These are phyloP conservation scores for Drosophila maculinotata DNA, from an alignment of 2,888 invertebrate species.

Conservation along the genomic window DNA sequence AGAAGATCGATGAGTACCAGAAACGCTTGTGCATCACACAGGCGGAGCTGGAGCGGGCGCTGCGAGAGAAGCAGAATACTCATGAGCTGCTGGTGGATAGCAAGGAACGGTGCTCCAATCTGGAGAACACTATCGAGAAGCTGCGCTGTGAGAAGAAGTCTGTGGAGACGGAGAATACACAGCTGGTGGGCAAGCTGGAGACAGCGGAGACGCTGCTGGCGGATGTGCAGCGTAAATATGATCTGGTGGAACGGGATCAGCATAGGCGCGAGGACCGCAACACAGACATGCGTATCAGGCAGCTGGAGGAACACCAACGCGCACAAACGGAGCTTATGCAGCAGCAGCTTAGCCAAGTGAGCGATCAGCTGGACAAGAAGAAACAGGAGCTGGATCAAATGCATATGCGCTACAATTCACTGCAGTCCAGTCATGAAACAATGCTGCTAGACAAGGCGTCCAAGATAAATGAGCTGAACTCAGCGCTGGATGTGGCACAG, in stretches of 20 bases:
- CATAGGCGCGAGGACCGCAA: slow-evolving; percentile 80
- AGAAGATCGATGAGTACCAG: slow-evolving; percentile 85
- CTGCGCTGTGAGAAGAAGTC: slow-evolving; percentile 85
- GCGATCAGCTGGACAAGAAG: slow-evolving; percentile 84
- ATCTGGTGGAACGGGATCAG: slow-evolving; percentile 82
- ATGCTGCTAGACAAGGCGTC: slow-evolving; percentile 88
- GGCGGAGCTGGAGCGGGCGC: slow-evolving; percentile 87
- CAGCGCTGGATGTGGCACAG: slow-evolving; percentile 88
- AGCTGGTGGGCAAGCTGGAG: slow-evolving; percentile 86
- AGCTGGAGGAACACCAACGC: slow-evolving; percentile 85
- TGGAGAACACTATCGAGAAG: slow-evolving; percentile 80
- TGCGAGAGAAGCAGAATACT: slow-evolving; percentile 87
- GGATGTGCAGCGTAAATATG: slow-evolving; percentile 85
- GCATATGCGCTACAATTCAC: slow-evolving; percentile 86
- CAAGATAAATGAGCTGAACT: slow-evolving; percentile 88
- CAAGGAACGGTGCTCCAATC: slow-evolving; percentile 83
- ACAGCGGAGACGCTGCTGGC: slow-evolving; percentile 86
- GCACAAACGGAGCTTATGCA: slow-evolving; percentile 86
- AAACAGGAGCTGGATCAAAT: slow-evolving; percentile 87
- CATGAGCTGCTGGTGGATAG: slow-evolving; percentile 87
- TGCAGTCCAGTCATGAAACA: slow-evolving; percentile 87
- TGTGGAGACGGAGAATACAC: slow-evolving; percentile 85
- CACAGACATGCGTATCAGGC: slow-evolving; percentile 84
- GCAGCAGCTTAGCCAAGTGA: slow-evolving; percentile 85
- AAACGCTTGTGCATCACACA: slow-evolving; percentile 87